Base-by-base conservation (phyloP, 2,888 invertebrate species). In the Sicus ferrugineus region DNA sequence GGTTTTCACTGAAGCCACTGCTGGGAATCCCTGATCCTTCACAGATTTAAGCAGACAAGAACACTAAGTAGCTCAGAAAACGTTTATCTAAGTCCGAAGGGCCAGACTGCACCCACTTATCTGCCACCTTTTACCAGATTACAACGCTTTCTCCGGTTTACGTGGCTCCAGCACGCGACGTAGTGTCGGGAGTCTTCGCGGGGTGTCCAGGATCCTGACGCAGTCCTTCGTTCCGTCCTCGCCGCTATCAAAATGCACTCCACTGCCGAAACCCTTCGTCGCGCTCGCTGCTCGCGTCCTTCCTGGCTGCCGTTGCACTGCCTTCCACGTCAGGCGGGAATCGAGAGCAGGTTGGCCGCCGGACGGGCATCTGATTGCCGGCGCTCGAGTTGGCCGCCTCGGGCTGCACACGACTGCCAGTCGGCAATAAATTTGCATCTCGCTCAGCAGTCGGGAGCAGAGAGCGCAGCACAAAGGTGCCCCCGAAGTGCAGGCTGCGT, bases 361-460 rank as follows among this genome's bases (percentile, higher is more conserved):
- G n/a, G n/a, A n/a, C n/a, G n/a, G n/a, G n/a, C n/a, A n/a, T n/a
- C n/a, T n/a, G 31, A 28, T 28, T 28, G 31, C n/a, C 26, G 2
- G 56, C 26, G n/a, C 23, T 16, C 6, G 7, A 7, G 21, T 23
- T 26, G 28, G 16, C 30, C 2, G 9, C 28, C 14, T 14, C 30
- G 28, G 42, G 16, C 56, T 26, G 54, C 19, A 56, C 54, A n/a
- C n/a, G 58, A 2, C 14, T 7, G 54, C 23, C 16, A 54, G 26
- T n/a, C 48, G 28, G 64, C 52, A 30, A 64, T 64, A 64, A 64
- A 52, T 52, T 50, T 64, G 50, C 64, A 48, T 64, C 52, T 64
- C 30, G 52, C 52, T 64, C 52, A 34, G 64, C 52, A 3, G 14
- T 56, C 26, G 1, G 3, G 38, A 11, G 61, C 61, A 42, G 31